Evolutionary conservation across 2,797 vertebrate species (phyloP).

Genomic region (Danio tinwini): DNA sequence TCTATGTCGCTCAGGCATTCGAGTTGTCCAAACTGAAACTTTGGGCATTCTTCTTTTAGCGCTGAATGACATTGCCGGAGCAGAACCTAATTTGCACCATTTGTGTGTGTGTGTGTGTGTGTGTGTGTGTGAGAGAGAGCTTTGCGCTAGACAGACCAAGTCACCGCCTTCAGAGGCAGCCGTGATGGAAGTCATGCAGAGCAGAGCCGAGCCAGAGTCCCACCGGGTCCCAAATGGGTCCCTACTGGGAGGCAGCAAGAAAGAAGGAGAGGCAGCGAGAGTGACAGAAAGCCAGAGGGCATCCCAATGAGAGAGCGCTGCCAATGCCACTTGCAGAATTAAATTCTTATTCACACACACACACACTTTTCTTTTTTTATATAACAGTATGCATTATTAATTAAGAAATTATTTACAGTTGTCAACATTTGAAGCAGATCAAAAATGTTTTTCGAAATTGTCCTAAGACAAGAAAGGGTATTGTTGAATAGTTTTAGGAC

Average conservation of each 20-base stretch:
- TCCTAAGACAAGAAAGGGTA: no score
- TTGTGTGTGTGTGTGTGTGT: not conserved
- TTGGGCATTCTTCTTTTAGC: conserved; percentile 5
- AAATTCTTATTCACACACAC: not conserved
- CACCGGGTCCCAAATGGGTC: not conserved
- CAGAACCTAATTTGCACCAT: conserved; percentile 9
- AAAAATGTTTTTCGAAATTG: no score
- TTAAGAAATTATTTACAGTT: no score
- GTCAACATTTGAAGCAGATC: no score
- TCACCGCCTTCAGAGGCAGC: conserved; percentile 21
- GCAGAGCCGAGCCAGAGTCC: conserved; percentile 29
- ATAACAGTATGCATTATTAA: not conserved
- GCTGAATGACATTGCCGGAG: conserved; percentile 14
- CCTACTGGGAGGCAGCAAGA: conserved; percentile 3
- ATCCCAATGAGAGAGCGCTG: conserved; percentile 2
- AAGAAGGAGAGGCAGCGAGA: not conserved
- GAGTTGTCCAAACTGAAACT: conserved; percentile 30
- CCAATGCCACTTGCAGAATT: not conserved
- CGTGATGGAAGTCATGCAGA: conserved; percentile 37
- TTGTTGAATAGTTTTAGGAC: no score
- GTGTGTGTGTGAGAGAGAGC: no score
- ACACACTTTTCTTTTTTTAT: not conserved
- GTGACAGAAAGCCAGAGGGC: conserved; percentile 8
- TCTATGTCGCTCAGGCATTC: conserved; percentile 31
- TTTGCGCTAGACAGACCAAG: not conserved